Evolutionary conservation across 2,113 vertebrate genomes (phyloP).

Genomic region (Dicaeum eximium): DNA sequence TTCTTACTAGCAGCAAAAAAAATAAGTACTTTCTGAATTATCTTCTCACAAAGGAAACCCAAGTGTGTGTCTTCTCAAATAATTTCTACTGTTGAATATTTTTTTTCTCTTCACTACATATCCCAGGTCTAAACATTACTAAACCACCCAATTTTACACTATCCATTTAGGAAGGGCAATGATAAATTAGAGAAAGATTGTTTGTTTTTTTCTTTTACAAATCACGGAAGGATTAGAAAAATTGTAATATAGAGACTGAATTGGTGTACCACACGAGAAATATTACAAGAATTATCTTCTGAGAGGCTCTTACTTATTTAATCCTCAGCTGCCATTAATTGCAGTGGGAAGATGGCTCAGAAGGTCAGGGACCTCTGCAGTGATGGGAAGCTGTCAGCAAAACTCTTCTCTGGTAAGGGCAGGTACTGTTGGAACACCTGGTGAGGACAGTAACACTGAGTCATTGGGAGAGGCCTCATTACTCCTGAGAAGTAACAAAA

Average conservation of each 20-base stretch:
- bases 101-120: background rate
- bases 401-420: background rate
- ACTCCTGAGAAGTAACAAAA: background rate
- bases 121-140: background rate
- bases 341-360: background rate
- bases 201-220: background rate
- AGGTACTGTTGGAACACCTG: background rate
- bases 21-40: background rate
- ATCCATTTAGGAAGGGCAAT: background rate
- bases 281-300: background rate
- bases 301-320: background rate
- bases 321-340: background rate
- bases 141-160: background rate
- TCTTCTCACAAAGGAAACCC: background rate
- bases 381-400: background rate
- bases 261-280: fast-evolving
- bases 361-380: background rate
- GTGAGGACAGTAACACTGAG: background rate
- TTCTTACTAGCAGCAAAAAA: background rate
- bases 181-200: background rate
- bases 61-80: background rate
- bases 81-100: background rate
- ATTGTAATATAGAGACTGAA: background rate
- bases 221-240: background rate
- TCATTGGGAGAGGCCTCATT: background rate